These are phyloP conservation scores for Sparidentex hasta DNA, from an alignment of 2,797 vertebrate species.

Conservation along the genomic window DNA sequence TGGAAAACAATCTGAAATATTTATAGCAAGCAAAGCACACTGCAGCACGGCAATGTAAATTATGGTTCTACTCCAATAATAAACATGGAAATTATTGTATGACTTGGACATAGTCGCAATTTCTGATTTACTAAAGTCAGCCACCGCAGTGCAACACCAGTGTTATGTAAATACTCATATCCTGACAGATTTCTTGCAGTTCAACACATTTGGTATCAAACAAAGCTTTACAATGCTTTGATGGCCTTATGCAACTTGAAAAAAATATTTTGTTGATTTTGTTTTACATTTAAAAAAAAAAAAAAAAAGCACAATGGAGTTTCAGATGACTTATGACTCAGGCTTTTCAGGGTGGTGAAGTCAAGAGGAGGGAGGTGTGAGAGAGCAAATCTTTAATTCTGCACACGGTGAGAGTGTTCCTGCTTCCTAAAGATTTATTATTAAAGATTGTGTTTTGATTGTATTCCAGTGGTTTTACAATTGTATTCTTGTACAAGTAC, in stretches of 20 bases:
- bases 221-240: slow-evolving; percentile 65
- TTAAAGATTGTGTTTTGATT: slow-evolving; percentile 74
- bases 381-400: slow-evolving; percentile 48
- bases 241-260: slow-evolving; percentile 78
- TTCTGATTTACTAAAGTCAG: slow-evolving; percentile 24
- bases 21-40: slow-evolving; percentile 26
- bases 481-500: slow-evolving; percentile 74
- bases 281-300: no score
- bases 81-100: background rate
- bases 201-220: slow-evolving; percentile 39
- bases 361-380: slow-evolving; percentile 22
- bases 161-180: slow-evolving; percentile 42
- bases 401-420: slow-evolving; percentile 43
- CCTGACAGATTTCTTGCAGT: slow-evolving; percentile 27
- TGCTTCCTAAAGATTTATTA: slow-evolving; percentile 61
- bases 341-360: slow-evolving; percentile 59
- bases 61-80: slow-evolving; percentile 14
- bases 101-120: slow-evolving; percentile 4
- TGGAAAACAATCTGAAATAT: slow-evolving; percentile 15
- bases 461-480: slow-evolving; percentile 75
- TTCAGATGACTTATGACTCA: slow-evolving; percentile 72
- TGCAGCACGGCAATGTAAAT: slow-evolving; percentile 10
- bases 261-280: slow-evolving; percentile 36
- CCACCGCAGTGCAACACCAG: slow-evolving; percentile 16
- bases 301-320: slow-evolving; percentile 73